Base-by-base conservation (phyloP, 2,113 vertebrate species). In the Baryphthengus martii region DNA sequence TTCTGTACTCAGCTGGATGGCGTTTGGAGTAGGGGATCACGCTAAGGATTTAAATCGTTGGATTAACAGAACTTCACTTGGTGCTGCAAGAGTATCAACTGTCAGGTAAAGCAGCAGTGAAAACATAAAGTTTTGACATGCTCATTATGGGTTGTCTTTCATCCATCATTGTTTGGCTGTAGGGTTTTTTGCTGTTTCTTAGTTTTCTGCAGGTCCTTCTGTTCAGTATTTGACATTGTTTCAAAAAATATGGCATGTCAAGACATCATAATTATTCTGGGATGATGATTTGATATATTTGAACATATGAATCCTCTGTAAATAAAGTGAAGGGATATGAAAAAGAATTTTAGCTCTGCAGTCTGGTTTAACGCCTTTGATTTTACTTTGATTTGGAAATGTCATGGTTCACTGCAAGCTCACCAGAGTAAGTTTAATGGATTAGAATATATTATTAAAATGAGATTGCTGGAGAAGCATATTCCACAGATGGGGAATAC, bases 361-460 rank as follows among this genome's bases (percentile, higher is more conserved):
- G 92, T 61, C 53, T 96, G 58, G 59, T n/a, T 82, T 88, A 82
- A 93, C 61, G 85, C 61, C 71, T 50, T 80, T 88, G 78, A 80
- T 92, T 97, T 94, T 84, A 74, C 52, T 94, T 88, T 90, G 75
- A 96, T 93, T 95, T 87, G 65, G 75, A 95, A 95, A 92, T 68
- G 72, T 81, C 68, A 95, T 16, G 88, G 90, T 92, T 96, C 65
- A 68, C 40, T 84, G 85, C 77, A 88, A 94, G 17, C 82, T 86
- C 45, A 86, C 55, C 56, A 82, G 65, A 90, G 65, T 78, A 61
- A 92, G 47, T 87, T 96, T 94, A 93, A 96, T 93, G 72, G 90
- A 96, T 95, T 93, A 93, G 76, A 95, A 87, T 94, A 92, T 74
- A 83, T 94, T 90, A 95, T 89, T 93, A 90, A 96, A 95, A 93